These are phyloP conservation scores for Lagodon rhomboides DNA, from an alignment of 2,797 vertebrate genomes.

Conservation along the genomic window DNA sequence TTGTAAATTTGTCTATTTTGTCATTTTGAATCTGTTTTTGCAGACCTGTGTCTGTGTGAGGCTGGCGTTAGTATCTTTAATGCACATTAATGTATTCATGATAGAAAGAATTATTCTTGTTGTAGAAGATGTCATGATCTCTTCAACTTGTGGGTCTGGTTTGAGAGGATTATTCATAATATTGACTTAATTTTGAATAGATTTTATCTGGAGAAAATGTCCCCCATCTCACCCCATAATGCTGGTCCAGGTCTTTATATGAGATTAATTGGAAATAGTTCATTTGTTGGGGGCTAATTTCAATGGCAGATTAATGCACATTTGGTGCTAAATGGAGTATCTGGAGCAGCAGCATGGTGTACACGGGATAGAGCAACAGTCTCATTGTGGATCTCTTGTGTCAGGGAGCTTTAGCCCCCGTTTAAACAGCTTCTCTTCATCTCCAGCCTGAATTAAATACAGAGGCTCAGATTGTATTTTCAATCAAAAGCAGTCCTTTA, in stretches of 20 bases:
- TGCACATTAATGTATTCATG: too few species aligned
- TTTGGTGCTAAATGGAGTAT: not conserved
- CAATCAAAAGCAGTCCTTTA: not conserved
- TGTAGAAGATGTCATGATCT: too few species aligned
- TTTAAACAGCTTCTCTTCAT: conserved; percentile 3
- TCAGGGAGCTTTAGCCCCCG: not conserved
- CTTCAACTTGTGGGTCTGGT: too few species aligned
- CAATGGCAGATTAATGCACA: not conserved
- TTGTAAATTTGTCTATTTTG: too few species aligned
- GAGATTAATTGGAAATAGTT: too few species aligned
- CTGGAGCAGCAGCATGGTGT: not conserved
- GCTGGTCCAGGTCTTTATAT: too few species aligned
- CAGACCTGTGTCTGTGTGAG: too few species aligned
- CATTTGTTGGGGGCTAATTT: not conserved
- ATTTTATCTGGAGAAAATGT: not conserved
- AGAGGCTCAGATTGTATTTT: not conserved
- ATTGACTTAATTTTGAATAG: not conserved
- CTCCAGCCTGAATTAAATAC: not conserved
- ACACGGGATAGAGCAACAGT: not conserved
- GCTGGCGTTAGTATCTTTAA: too few species aligned
- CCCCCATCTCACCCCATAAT: too few species aligned
- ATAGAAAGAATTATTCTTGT: too few species aligned
- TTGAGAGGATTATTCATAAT: not conserved
- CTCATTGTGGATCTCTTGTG: not conserved
- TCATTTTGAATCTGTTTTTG: not conserved